Evolutionary conservation across 1,140 invertebrate genomes (phyloP).

Genomic region (Sesamia nonagrioides): DNA sequence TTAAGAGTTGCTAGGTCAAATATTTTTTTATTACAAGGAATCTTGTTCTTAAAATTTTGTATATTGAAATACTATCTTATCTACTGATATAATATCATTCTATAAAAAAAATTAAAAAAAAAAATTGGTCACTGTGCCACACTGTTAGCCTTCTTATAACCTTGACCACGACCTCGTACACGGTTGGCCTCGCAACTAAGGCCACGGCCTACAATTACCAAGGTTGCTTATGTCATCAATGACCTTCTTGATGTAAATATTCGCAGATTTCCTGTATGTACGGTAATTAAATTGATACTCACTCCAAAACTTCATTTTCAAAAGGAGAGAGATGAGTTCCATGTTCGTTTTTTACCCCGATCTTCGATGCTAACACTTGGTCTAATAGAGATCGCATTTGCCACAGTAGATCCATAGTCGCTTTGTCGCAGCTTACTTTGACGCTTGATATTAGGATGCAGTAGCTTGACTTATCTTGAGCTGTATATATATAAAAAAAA

Average conservation of each 20-base stretch:
- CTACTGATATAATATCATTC: too few species aligned
- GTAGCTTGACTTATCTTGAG: slow-evolving; percentile 61
- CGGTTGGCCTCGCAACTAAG: slow-evolving; percentile 26
- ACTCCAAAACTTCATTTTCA: slow-evolving; percentile 77
- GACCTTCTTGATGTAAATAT: slow-evolving; percentile 24
- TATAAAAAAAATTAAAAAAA: background rate
- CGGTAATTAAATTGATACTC: slow-evolving; percentile 50
- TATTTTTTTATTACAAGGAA: too few species aligned
- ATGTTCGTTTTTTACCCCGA: slow-evolving; percentile 56
- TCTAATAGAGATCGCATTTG: slow-evolving; percentile 71
- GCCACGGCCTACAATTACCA: slow-evolving; percentile 17
- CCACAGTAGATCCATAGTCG: slow-evolving; percentile 65
- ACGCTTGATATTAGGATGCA: slow-evolving; percentile 65
- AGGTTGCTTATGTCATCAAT: slow-evolving; percentile 25
- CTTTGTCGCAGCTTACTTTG: slow-evolving; percentile 69
- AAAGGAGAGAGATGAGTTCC: slow-evolving; percentile 60
- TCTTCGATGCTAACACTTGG: slow-evolving; percentile 73
- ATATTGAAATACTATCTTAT: too few species aligned
- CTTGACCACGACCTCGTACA: slow-evolving; percentile 28
- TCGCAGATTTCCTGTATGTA: slow-evolving; percentile 8
- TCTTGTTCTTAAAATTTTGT: too few species aligned
- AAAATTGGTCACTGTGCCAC: background rate
- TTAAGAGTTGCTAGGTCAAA: background rate
- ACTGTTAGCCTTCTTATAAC: slow-evolving; percentile 26
- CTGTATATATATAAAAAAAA: slow-evolving; percentile 57